Evolutionary conservation across 2,888 invertebrate species (phyloP).

Genomic region (Cryptocephalus moraei): DNA sequence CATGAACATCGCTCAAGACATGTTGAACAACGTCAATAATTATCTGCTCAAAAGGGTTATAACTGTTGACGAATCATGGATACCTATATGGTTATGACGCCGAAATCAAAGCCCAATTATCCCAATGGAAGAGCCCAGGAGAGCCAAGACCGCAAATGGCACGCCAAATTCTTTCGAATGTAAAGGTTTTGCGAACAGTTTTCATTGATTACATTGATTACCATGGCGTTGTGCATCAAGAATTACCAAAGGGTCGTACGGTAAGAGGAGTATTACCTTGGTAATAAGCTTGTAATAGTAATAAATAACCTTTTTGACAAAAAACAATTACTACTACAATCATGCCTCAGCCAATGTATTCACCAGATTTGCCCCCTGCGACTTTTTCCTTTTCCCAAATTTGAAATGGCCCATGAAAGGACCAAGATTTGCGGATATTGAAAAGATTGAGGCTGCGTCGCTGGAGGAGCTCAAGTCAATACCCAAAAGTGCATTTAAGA

Average conservation of each 20-base stretch:
- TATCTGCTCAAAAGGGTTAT: too few relatives aligned
- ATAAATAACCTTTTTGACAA: conserved; percentile 1
- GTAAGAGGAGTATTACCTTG: conserved; percentile 11
- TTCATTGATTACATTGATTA: conserved; percentile 13
- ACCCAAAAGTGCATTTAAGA: too few relatives aligned
- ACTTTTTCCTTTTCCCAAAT: conserved; percentile 2
- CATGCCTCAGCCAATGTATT: conserved; percentile 4
- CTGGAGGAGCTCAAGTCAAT: conserved; percentile 3
- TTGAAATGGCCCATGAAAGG: background rate
- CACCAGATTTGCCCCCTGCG: conserved; percentile 5
- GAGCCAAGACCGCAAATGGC: conserved; percentile 8
- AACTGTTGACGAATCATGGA: too few relatives aligned
- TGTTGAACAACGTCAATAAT: too few relatives aligned
- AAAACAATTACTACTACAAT: conserved; percentile 1
- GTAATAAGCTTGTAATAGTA: too few relatives aligned
- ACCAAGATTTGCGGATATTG: background rate
- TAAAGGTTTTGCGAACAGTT: conserved; percentile 12
- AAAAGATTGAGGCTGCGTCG: background rate
- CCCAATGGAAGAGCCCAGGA: conserved; percentile 7
- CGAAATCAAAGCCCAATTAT: conserved; percentile 19
- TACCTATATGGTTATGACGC: conserved; percentile 1
- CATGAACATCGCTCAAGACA: too few relatives aligned
- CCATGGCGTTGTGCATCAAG: conserved; percentile 13
- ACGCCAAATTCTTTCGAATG: conserved; percentile 10
- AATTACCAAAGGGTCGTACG: conserved; percentile 9